Percentiles rank a stretch among this genome's conserved stretches.
These are phyloP conservation scores for Drepanosiphum platanoidis DNA, from an alignment of 2,888 invertebrate species.

Conservation along the genomic window DNA sequence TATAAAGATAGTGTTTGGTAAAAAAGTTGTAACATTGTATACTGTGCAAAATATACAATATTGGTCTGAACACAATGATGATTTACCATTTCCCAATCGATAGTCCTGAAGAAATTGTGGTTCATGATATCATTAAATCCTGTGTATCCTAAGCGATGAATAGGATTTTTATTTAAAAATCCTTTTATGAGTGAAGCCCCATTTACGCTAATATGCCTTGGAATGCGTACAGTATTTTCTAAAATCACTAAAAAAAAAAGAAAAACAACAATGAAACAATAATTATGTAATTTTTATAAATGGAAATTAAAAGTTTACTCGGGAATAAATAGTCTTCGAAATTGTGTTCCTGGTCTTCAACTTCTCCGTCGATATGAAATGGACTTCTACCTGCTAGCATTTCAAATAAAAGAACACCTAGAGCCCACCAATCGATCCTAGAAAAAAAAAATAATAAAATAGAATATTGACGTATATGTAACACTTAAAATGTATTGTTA, in stretches of 20 bases:
- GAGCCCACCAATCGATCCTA: constrained; percentile 98
- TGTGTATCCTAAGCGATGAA: constrained; percentile 90
- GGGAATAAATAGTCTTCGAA: constrained; percentile 98
- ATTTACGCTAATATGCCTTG: constrained; percentile 95
- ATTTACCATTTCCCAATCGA: constrained; percentile 99
- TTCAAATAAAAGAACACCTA: constrained; percentile 97
- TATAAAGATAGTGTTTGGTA: too few relatives aligned
- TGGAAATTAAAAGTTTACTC: constrained; percentile 67
- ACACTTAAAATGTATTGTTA: too few relatives aligned
- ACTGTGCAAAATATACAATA: too few relatives aligned
- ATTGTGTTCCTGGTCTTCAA: constrained; percentile 97
- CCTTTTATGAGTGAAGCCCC: constrained; percentile 97
- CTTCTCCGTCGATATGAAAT: constrained; percentile 96
- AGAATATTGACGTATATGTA: too few relatives aligned
- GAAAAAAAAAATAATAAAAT: constrained; percentile 66
- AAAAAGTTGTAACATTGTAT: too few relatives aligned
- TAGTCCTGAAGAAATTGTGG: constrained; percentile 97
- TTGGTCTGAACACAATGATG: too few relatives aligned
- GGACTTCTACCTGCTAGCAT: constrained; percentile 99
- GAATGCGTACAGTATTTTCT: constrained; percentile 98
- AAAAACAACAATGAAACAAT: constrained; percentile 5
- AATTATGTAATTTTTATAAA: not conserved
- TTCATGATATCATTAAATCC: constrained; percentile 94
- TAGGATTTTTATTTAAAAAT: constrained; percentile 97
- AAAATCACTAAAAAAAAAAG: constrained; percentile 80